phyloP scores from a whole-genome alignment of 2,888 invertebrate genomes.

The Acanthosepion lycidas region DNA sequence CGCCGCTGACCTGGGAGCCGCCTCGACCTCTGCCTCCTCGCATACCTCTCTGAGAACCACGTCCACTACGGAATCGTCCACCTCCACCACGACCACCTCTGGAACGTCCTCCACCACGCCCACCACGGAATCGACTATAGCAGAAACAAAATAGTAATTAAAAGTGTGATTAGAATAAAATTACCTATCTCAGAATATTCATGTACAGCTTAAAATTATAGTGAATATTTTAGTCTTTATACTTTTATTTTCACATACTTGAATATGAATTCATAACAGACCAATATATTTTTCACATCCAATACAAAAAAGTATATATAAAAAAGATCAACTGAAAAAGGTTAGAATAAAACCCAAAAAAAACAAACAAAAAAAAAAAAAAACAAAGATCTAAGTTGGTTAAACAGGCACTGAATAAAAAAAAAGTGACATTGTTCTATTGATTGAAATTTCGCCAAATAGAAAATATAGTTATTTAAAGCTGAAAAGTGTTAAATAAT shows the following conservation, averaged over 20 bases:
- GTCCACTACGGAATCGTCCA: background rate
- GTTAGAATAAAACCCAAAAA: background rate
- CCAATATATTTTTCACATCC: background rate
- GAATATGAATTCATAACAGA: background rate
- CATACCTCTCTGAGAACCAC: slow-evolving; percentile 41
- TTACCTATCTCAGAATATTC: background rate
- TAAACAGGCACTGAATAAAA: background rate
- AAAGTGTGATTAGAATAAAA: background rate
- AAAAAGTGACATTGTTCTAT: background rate
- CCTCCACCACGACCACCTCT: slow-evolving; percentile 36
- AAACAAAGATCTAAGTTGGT: background rate
- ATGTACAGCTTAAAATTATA: background rate
- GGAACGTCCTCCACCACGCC: background rate
- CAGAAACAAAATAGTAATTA: background rate
- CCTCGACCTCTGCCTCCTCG: slow-evolving; percentile 58
- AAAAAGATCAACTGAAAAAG: too few species aligned
- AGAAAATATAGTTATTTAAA: background rate
- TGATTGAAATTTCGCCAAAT: background rate
- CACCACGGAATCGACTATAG: slow-evolving; percentile 39
- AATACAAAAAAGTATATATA: background rate
- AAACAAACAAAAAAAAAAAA: background rate
- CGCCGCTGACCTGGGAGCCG: slow-evolving; percentile 51
- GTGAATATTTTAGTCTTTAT: too few species aligned
- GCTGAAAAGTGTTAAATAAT: too few species aligned
- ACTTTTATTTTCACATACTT: background rate